Base-by-base conservation (phyloP, 2,797 vertebrate species). In the Sorex maritimensis region DNA sequence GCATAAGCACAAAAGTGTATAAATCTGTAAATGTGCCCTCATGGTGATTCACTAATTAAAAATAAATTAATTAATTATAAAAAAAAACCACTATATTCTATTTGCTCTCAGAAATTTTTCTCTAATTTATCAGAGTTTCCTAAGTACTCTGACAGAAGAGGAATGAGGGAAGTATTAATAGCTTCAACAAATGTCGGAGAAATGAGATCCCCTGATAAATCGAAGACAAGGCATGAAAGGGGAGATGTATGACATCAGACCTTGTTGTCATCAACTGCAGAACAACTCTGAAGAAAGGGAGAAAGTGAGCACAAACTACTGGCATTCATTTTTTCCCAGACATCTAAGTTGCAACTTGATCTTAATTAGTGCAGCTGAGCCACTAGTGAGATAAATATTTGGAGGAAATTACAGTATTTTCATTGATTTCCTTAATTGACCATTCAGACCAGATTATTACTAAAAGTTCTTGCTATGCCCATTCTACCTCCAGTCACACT, bases 181-280 rank as follows among this genome's bases (percentile, higher is more conserved):
- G 84, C 75, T 96, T 96, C 93, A 92, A 73, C 96, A 97, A 96
- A 96, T 92, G 96, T 78, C 74, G 58, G 89, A 74, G 89, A 94
- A 96, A 97, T 73, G 71, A 92, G 89, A 96, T 61, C 91, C 49
- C 17, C 68, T 89, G 55, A 61, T 52, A 69, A 24, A 44, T 21
- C 13, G 5, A 28, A 13, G 24, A 81, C 84, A 15, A 2, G 11
- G 34, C 86, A 80, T 26, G 86, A 86, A 96, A 96, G 49, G 72
- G 71, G 88, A 96, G 95, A 89, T 21, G 86, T 61, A 72, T 94
- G 91, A 94, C 86, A 46, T 91, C 93, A 92, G 19, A 67, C 67
- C 91, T 44, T 96, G 93, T 95, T 97, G 95, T 94, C 81, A 44
- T 28, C 81, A 78, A 95, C 85, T 74, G 41, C 26, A 34, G 38